Percentiles rank a stretch among this genome's conserved stretches.
phyloP scores from a whole-genome alignment of 1,140 invertebrate genomes.

The Heliconius hewitsoni region DNA sequence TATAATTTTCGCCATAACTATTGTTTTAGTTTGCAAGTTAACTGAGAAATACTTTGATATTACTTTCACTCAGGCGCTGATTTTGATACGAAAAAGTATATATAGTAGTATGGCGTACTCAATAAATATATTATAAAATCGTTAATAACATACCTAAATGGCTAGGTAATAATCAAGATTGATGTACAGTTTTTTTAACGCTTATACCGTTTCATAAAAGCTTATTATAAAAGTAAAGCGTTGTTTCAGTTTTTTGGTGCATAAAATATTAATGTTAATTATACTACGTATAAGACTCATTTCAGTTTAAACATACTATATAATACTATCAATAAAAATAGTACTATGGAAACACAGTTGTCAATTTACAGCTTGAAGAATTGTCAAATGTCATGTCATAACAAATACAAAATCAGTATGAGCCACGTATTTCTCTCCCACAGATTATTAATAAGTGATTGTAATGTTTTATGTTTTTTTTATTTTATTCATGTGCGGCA shows the following conservation, averaged over 20 bases:
- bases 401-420: background rate
- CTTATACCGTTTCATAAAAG: background rate
- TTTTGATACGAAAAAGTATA: conserved; percentile 20
- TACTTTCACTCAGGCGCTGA: conserved; percentile 74
- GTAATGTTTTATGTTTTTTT: background rate
- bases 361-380: background rate
- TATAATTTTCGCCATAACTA: conserved; percentile 41
- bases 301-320: background rate
- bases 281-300: background rate
- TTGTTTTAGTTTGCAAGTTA: conserved; percentile 44
- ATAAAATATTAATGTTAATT: background rate
- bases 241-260: background rate
- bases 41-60: conserved; percentile 64
- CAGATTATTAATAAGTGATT: background rate
- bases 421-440: conserved; percentile 6
- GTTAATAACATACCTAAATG: background rate
- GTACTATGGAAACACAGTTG: background rate
- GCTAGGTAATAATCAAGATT: background rate
- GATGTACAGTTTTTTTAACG: background rate
- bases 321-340: background rate
- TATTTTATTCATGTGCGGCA: background rate
- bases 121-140: background rate
- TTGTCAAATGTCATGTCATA: conserved; percentile 7
- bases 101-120: conserved; percentile 23
- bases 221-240: background rate